Evolutionary conservation across 2,113 vertebrate genomes (phyloP).

Genomic region (Dasyornis broadbenti): DNA sequence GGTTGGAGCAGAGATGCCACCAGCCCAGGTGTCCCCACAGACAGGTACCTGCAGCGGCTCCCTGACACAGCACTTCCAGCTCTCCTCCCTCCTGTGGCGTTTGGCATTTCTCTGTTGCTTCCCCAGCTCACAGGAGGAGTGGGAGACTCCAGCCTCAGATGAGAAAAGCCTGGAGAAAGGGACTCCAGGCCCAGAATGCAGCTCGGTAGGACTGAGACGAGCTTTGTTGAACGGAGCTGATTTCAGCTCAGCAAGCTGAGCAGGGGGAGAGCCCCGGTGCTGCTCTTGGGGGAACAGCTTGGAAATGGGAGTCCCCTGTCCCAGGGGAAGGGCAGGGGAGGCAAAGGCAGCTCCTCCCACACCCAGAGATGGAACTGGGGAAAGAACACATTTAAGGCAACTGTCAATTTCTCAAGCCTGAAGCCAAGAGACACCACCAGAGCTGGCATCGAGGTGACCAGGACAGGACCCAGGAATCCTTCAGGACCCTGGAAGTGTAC

Average conservation of each 20-base stretch:
- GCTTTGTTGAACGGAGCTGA: not conserved
- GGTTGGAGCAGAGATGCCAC: not conserved
- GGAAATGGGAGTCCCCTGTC: not conserved
- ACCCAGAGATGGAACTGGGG: not conserved
- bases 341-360: not conserved
- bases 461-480: accelerated
- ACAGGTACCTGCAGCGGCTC: not conserved
- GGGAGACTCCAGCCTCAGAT: not conserved
- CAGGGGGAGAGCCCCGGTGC: not conserved
- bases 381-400: not conserved
- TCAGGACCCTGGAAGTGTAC: not conserved
- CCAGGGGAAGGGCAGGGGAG: not conserved
- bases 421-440: not conserved
- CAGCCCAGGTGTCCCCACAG: not conserved
- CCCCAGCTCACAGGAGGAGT: not conserved
- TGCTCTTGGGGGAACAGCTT: not conserved
- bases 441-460: not conserved
- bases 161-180: not conserved
- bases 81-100: not conserved
- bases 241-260: not conserved
- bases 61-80: not conserved
- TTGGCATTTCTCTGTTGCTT: not conserved
- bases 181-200: not conserved
- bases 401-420: not conserved
- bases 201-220: not conserved